Conservation (phyloP, 1,140 invertebrate species). For the Drosophila lacertosa region DNA sequence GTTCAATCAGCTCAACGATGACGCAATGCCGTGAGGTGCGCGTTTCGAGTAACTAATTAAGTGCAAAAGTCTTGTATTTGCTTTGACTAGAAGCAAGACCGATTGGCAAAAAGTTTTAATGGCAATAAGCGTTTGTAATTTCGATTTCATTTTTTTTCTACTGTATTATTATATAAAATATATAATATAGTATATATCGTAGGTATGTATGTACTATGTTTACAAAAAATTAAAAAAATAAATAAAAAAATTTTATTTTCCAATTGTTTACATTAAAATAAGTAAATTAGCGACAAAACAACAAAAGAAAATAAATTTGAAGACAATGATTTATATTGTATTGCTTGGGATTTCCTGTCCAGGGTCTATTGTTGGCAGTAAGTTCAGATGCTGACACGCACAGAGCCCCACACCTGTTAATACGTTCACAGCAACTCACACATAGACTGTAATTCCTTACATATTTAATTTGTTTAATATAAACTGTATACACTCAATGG, state of each 20-base stretch:
- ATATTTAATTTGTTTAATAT: background rate
- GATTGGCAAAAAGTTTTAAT: conserved; percentile 41
- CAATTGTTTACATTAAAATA: background rate
- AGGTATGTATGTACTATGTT: background rate
- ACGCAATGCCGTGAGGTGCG: conserved; percentile 45
- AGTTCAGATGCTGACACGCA: too few relatives aligned
- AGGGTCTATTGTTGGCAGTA: background rate
- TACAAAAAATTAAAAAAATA: too few relatives aligned
- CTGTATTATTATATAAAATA: too few relatives aligned
- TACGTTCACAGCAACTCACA: background rate
- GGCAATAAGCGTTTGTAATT: conserved; percentile 26
- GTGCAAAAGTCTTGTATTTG: conserved; percentile 52
- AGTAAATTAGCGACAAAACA: background rate
- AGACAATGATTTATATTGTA: background rate
- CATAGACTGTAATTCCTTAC: too few relatives aligned
- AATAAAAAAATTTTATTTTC: too few relatives aligned
- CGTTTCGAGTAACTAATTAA: conserved; percentile 54
- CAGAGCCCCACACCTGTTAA: too few relatives aligned
- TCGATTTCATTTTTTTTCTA: conserved; percentile 49
- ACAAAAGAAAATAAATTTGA: background rate
- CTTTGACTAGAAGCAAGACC: conserved; percentile 40
- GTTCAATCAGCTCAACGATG: conserved; percentile 54
- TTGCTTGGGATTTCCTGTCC: background rate
- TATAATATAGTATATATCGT: conserved; percentile 6
- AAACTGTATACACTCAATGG: conserved; percentile 6